Evolutionary conservation across 1,140 invertebrate species (phyloP).

Genomic region (Sitobion miscanthi): DNA sequence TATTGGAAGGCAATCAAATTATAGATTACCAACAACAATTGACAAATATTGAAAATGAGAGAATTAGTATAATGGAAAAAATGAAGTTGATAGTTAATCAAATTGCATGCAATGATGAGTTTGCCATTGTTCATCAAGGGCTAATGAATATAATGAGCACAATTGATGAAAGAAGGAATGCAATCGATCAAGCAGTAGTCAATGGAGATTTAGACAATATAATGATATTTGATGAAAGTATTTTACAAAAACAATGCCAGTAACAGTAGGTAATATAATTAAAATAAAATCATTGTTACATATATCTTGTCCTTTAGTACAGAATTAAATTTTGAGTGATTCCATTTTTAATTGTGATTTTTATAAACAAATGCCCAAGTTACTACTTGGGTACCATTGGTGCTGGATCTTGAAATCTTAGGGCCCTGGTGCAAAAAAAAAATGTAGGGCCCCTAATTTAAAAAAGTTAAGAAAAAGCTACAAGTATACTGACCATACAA

Average conservation of each 20-base stretch:
- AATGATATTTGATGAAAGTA: slow-evolving; percentile 54
- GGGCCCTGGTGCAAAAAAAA: too few relatives aligned
- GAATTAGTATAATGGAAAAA: slow-evolving; percentile 42
- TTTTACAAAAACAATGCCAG: slow-evolving; percentile 36
- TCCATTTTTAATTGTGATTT: not conserved
- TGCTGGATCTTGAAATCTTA: too few relatives aligned
- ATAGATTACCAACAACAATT: slow-evolving; percentile 46
- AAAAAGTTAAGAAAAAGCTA: too few relatives aligned
- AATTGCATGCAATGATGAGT: slow-evolving; percentile 43
- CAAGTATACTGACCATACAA: too few relatives aligned
- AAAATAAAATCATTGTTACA: not conserved
- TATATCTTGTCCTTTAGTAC: not conserved
- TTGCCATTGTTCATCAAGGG: slow-evolving; percentile 37
- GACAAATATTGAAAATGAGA: slow-evolving; percentile 47
- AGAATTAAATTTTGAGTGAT: not conserved
- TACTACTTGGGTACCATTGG: too few relatives aligned
- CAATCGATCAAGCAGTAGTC: slow-evolving; percentile 42
- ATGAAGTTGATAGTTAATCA: slow-evolving; percentile 44
- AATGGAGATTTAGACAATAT: slow-evolving; percentile 52
- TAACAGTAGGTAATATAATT: not conserved
- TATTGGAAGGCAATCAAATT: slow-evolving; percentile 30
- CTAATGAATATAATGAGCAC: slow-evolving; percentile 52
- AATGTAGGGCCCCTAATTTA: too few relatives aligned
- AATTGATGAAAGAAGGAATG: slow-evolving; percentile 46
- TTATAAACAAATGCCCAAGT: not conserved